phyloP scores from a whole-genome alignment of 2,113 vertebrate genomes.

The Prunella fulvescens region DNA sequence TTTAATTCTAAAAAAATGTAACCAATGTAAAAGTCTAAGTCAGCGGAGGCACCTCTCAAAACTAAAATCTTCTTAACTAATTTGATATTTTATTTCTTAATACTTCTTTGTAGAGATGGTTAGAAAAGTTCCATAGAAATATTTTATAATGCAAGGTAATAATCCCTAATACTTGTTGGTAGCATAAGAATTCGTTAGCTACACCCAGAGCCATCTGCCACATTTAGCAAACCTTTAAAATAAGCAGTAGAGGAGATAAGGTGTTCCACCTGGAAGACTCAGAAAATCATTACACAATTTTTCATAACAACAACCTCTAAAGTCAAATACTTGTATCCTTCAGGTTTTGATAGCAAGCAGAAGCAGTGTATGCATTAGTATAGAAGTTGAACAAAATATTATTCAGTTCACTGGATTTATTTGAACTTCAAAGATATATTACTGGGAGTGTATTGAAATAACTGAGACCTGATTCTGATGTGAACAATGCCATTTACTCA shows the following conservation, averaged over 20 bases:
- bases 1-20: not conserved
- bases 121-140: not conserved
- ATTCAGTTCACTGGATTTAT: not conserved
- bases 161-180: not conserved
- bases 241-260: not conserved
- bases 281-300: not conserved
- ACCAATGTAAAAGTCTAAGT: not conserved
- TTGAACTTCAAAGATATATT: not conserved
- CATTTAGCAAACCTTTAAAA: not conserved
- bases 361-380: not conserved
- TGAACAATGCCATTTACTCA: not conserved
- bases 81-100: not conserved
- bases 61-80: not conserved
- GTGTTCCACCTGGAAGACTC: not conserved
- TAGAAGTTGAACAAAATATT: not conserved
- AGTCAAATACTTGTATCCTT: not conserved
- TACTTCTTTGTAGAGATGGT: not conserved
- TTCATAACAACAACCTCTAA: not conserved
- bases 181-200: not conserved
- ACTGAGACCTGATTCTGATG: not conserved
- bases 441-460: not conserved
- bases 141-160: not conserved
- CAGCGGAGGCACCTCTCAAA: not conserved
- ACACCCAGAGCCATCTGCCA: not conserved
- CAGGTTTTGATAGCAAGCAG: not conserved